Evolutionary conservation across 2,888 invertebrate species (phyloP).

Genomic region (Limnephilus lunatus): DNA sequence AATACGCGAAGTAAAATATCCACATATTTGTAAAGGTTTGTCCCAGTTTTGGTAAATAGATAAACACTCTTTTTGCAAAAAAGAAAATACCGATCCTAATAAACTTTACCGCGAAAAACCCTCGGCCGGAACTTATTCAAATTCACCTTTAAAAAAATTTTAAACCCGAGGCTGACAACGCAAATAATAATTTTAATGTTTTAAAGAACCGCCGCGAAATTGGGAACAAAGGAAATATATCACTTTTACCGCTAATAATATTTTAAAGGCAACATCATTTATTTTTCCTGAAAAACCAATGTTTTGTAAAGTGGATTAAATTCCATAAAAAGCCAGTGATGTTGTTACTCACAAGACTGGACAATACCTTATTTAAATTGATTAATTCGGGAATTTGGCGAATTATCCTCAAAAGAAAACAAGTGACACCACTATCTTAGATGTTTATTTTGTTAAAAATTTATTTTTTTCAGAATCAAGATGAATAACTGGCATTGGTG

Average conservation of each 20-base stretch:
- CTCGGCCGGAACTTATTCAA: neutral
- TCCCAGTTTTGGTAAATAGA: neutral
- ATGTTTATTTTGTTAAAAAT: too few relatives aligned
- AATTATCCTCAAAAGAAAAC: too few relatives aligned
- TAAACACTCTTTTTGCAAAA: neutral
- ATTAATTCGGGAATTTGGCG: neutral
- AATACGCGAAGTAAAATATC: neutral
- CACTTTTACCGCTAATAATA: neutral
- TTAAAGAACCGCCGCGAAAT: neutral
- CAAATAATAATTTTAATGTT: neutral
- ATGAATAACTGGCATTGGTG: too few relatives aligned
- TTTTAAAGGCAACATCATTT: neutral
- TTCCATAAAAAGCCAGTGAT: neutral
- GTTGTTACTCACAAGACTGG: neutral
- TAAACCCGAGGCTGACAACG: neutral
- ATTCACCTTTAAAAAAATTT: neutral
- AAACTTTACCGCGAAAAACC: neutral
- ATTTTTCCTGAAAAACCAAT: neutral
- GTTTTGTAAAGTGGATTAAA: neutral
- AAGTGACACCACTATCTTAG: too few relatives aligned
- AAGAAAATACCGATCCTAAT: neutral
- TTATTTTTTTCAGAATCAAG: too few relatives aligned
- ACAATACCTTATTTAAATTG: neutral
- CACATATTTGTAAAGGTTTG: too few relatives aligned
- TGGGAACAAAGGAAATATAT: neutral